phyloP scores from a whole-genome alignment of 1,140 invertebrate species.

The Heliothis subflexa region DNA sequence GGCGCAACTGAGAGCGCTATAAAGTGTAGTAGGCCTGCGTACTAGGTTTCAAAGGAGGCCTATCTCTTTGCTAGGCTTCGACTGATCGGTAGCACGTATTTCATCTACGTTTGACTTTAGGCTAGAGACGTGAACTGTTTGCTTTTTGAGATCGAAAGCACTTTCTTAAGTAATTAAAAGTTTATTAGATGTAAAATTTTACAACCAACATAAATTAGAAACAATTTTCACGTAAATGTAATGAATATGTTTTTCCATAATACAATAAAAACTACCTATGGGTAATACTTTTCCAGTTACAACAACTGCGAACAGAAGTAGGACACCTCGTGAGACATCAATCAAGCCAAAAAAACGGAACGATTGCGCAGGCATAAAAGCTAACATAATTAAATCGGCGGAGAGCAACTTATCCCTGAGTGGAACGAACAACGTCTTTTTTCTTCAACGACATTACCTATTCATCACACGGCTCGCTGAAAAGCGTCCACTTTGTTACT shows the following conservation, averaged over 20 bases:
- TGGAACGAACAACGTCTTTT: conserved; percentile 52
- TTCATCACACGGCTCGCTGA: conserved; percentile 59
- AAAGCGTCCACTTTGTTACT: conserved; percentile 61
- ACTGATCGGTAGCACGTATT: conserved; percentile 15
- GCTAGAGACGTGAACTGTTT: neutral
- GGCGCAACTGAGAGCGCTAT: conserved; percentile 38
- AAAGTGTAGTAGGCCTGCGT: conserved; percentile 5
- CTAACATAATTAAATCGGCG: conserved; percentile 54
- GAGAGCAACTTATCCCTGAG: conserved; percentile 46
- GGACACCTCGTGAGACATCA: conserved; percentile 22
- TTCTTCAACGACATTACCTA: conserved; percentile 57
- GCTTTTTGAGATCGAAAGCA: no score
- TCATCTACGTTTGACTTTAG: conserved; percentile 4
- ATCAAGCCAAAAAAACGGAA: conserved; percentile 38
- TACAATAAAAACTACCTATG: no score
- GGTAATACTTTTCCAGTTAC: no score
- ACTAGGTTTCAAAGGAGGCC: conserved; percentile 42
- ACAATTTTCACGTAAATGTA: no score
- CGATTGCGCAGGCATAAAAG: conserved; percentile 52
- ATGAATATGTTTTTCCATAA: no score
- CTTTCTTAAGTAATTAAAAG: no score
- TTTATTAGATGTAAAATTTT: no score
- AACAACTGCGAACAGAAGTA: no score
- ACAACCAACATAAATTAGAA: no score
- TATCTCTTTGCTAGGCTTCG: conserved; percentile 26